Base-by-base conservation (phyloP, 2,888 invertebrate genomes). In the Taenaris catops region DNA sequence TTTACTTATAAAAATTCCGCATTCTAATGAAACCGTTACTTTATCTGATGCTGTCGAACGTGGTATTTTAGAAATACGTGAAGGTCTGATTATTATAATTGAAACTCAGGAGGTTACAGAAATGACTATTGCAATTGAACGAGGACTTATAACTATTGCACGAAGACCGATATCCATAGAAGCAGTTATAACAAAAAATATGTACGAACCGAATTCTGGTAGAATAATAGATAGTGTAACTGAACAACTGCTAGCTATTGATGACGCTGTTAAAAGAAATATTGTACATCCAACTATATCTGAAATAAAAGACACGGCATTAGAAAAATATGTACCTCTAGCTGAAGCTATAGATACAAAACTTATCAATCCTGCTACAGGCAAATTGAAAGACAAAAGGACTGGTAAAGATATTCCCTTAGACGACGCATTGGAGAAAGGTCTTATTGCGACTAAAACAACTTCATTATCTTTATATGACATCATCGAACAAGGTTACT, bases 261-360 rank as follows among this genome's bases (percentile, higher is more conserved):
- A 91, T 29, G 94, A 95, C 58, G 94, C 95, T 1, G 91, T 96
- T 26, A 90, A 92, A 48, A 89, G 94, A 55, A 93, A 93, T 51
- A 91, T 96, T 44, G 89, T 97, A 12, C 94, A 96, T 71, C 92
- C 94, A 1, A 92, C 92, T 42, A 93, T 95, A 48, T 93, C 94
- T 2, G 90, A 94, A 69, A 92, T 96, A 46, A 93, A 93, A 63
- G 94, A 96, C 63, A 92, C 93, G 0, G 89, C 90, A 52, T 89
- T 90, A 25, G 91, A 93, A 33, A 89, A 90, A 47, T 92, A 92
- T 47, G 70, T 96, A 1, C 89, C 93, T 2, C 81, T 97, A 27
- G 90, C 91, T 24, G 93, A 95, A 64, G 94, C 95, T 14, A 79
- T 96, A 25, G 83, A 90, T 26, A 89, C 87, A 19, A 91, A 92